A percentile compares a stretch with the other conserved stretches of the same genome.
These are phyloP conservation scores for Drosophila pseudotakahashii DNA, from an alignment of 2,888 invertebrate species.

Conservation along the genomic window DNA sequence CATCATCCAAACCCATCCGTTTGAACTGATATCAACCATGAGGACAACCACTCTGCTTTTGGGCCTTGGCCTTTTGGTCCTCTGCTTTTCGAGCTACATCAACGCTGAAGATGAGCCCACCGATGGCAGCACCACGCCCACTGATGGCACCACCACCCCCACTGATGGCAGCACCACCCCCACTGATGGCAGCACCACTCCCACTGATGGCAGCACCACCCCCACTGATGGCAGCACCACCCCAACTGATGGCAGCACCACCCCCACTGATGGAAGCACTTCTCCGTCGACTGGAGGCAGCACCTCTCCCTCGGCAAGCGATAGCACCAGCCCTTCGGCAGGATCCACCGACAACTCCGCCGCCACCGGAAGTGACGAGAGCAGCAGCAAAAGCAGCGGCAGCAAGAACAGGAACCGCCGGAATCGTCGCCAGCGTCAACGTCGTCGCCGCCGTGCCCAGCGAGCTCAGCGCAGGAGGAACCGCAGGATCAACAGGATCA, in stretches of 20 bases:
- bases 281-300: constrained; percentile 1
- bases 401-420: neutral
- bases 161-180: constrained; percentile 12
- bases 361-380: neutral
- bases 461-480: constrained; percentile 24
- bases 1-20: constrained; percentile 6
- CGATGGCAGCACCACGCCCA: constrained; percentile 10
- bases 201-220: constrained; percentile 10
- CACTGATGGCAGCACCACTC: constrained; percentile 17
- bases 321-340: constrained; percentile 1
- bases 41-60: constrained; percentile 14
- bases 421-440: constrained; percentile 12
- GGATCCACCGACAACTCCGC: neutral
- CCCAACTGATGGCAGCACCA: constrained; percentile 3
- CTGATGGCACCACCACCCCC: constrained; percentile 3
- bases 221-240: constrained; percentile 20
- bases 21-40: constrained; percentile 13
- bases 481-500: constrained; percentile 22
- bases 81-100: constrained; percentile 14
- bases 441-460: constrained; percentile 16
- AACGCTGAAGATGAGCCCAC: constrained; percentile 6
- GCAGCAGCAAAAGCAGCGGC: neutral
- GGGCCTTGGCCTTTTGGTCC: constrained; percentile 26
- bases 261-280: constrained; percentile 4
- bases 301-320: constrained; percentile 2